Evolutionary conservation across 2,113 vertebrate species (phyloP).

Genomic region (Acrocephalus kingi): DNA sequence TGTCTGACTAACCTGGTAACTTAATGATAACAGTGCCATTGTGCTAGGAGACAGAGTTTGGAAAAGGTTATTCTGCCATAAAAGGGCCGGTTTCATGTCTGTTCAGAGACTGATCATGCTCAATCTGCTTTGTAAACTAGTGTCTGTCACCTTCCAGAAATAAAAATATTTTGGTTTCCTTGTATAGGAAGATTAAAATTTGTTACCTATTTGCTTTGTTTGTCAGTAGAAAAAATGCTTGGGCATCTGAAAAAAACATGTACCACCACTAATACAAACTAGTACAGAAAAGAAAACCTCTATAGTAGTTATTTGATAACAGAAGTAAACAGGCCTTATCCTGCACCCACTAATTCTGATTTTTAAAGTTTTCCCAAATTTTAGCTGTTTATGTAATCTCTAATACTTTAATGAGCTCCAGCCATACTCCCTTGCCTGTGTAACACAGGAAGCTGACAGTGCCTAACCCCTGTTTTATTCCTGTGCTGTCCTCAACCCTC

Average conservation of each 20-base stretch:
- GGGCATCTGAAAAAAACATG: neutral
- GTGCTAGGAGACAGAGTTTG: neutral
- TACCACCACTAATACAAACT: neutral
- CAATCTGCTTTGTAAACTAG: neutral
- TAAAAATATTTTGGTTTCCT: neutral
- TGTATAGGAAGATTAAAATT: neutral
- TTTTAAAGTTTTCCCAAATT: conserved; percentile 8
- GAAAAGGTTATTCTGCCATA: neutral
- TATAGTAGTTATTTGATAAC: neutral
- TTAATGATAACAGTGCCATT: neutral
- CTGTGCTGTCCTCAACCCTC: neutral
- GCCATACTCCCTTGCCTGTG: neutral
- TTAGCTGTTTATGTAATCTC: neutral
- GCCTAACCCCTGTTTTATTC: neutral
- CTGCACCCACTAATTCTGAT: neutral
- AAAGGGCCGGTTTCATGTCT: neutral
- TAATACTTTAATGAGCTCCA: neutral
- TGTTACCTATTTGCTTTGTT: neutral
- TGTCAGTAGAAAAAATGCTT: neutral
- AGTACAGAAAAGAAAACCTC: neutral
- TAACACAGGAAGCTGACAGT: neutral
- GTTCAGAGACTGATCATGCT: neutral
- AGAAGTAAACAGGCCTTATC: neutral
- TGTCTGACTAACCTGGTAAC: conserved; percentile 31
- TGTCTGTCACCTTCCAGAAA: neutral